Percentiles rank a stretch among this genome's conserved stretches.
These are phyloP conservation scores for Gymnoscopelus braueri DNA, from an alignment of 2,797 vertebrate genomes.

Conservation along the genomic window DNA sequence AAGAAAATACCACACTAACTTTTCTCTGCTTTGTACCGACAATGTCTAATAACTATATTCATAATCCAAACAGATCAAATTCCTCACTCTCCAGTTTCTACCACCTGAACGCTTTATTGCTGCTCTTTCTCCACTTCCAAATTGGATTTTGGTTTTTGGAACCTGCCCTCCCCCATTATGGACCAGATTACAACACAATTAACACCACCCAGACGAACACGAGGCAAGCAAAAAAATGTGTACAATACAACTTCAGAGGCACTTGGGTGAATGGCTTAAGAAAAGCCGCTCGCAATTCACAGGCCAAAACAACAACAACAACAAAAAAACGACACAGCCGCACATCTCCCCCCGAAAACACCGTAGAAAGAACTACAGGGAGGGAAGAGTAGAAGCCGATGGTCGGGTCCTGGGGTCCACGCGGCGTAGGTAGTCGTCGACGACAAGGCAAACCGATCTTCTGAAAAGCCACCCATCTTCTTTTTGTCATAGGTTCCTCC, in stretches of 20 bases:
- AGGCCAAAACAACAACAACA: not conserved
- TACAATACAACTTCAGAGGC: too few species aligned
- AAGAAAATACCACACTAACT: conserved; percentile 1
- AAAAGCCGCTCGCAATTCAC: not conserved
- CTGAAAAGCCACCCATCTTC: not conserved
- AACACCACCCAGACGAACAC: not conserved
- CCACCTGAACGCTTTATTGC: too few species aligned
- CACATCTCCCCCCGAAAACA: too few species aligned
- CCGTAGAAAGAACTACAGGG: too few species aligned
- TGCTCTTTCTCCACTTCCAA: not conserved
- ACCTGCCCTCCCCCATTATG: not conserved
- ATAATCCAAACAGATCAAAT: too few species aligned
- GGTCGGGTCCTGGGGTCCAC: too few species aligned
- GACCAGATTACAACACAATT: not conserved
- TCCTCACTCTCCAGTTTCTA: too few species aligned
- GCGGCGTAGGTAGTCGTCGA: too few species aligned
- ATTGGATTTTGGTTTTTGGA: not conserved
- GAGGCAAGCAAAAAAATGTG: not conserved
- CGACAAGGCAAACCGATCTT: not conserved
- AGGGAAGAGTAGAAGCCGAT: too few species aligned
- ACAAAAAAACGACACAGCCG: too few species aligned
- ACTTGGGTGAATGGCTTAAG: too few species aligned
- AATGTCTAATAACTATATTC: not conserved
- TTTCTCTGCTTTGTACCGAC: not conserved
- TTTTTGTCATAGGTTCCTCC: not conserved